A percentile compares a stretch with the other conserved stretches of the same genome.
Conservation (phyloP, 2,113 vertebrate genomes). For the Peromyscus maniculatus region DNA sequence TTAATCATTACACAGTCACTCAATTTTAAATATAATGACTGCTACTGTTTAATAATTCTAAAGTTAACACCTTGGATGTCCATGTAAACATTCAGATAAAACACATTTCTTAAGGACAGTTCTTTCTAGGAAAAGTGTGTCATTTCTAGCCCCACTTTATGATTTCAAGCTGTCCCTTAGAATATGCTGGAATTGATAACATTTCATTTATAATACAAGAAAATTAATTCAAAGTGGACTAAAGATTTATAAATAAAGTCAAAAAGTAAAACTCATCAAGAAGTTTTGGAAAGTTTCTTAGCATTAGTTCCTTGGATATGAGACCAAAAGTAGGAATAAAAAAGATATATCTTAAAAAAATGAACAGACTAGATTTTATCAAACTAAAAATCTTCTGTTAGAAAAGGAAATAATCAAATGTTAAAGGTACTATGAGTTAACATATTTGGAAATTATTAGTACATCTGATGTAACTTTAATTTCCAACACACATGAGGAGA, state of each 20-base stretch:
- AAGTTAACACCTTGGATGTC: neutral
- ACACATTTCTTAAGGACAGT: neutral
- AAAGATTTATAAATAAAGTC: neutral
- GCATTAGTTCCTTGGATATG: neutral
- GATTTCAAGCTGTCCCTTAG: neutral
- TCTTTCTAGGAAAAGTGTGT: neutral
- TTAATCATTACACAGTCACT: neutral
- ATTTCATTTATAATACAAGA: neutral
- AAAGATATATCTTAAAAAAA: neutral
- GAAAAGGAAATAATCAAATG: neutral
- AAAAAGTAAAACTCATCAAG: neutral
- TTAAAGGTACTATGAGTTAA: neutral
- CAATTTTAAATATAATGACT: neutral
- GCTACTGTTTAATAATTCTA: neutral
- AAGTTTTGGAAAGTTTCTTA: neutral
- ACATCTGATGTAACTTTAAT: neutral
- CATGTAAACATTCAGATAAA: neutral
- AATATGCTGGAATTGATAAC: neutral
- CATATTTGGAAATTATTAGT: neutral
- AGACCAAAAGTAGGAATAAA: neutral
- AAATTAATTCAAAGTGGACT: neutral
- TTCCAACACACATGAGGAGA: neutral
- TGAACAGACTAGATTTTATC: neutral
- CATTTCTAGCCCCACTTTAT: neutral
- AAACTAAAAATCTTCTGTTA: neutral